Base-by-base conservation (phyloP, 1,140 invertebrate genomes). In the Drosophila santomea region DNA sequence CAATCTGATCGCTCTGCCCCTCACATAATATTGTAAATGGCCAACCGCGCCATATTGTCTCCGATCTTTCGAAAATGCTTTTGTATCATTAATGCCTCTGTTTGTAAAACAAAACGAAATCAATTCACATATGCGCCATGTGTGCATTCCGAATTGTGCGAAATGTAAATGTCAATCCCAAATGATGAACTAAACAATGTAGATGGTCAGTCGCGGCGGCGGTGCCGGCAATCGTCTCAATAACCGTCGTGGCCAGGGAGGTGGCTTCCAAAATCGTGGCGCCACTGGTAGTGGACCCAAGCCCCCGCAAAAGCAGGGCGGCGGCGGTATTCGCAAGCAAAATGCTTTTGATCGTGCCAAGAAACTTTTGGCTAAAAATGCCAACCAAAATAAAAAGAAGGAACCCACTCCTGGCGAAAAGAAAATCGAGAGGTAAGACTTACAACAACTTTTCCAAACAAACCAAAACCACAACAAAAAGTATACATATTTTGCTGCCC, bases 351-450 rank as follows among this genome's bases (percentile, higher is more conserved):
- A 92, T 92, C 91, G 91, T 91, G 91, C 91, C 72, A 92, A 92
- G 90, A 92, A 92, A 92, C 90, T 92, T 92, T 91, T 92, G 91
- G 91, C 91, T 80, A 92, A 92, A 91, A 92, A 92, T 91, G 89
- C 90, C 90, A 92, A 92, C 80, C 89, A 89, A 84, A 92, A 92
- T 89, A 92, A 92, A 83, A 92, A 92, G 90, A 90, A 89, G 84
- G 84, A 88, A 88, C 82, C 78, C 83, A 88, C 91, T 91, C 79
- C 90, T 91, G 91, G 88, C 88, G 91, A 92, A 80, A 91, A 92
- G 78, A 92, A 92, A 91, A 89, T 75, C 74, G 90, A 91, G 91
- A 92, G 91, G 91, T 92, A 92, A 92, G 91, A 91, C 75, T 88
- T 41, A 88, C 69, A 73, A 85, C 73, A 78, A 77, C 61, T 66